Base-by-base conservation (phyloP, 2,888 invertebrate genomes). In the Folsomia candida region DNA sequence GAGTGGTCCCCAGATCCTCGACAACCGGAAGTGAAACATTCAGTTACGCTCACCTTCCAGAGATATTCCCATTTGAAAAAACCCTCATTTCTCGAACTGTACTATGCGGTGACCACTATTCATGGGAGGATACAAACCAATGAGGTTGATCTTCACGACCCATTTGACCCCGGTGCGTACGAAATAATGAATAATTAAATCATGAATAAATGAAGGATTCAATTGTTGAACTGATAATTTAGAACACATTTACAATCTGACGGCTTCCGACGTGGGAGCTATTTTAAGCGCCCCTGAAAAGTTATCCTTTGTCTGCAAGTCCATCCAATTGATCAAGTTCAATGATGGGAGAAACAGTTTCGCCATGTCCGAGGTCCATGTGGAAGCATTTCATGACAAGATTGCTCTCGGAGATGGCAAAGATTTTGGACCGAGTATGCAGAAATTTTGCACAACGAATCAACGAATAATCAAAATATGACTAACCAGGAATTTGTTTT, bases 401-500 rank as follows among this genome's bases (percentile, higher is more conserved):
- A 20, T 64, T 47, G 64, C 64, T 64, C 28, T 64, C 3, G 64
- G 64, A 14, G 51, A 47, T 24, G 64, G 64, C 20, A 20, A 51
- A 6, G 64, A 64, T 26, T 64, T 64, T 64, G 64, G 64, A 3
- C 51, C 64, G 14, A 47, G 64, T 64, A 29, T 18, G 62, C n/a
- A n/a, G n/a, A n/a, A n/a, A n/a, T n/a, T n/a, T n/a, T n/a, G n/a
- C n/a, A n/a, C n/a, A n/a, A n/a, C n/a, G n/a, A 37, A 37, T 37
- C 14, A 14, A 37, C 14, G 14, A n/a, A n/a, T n/a, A n/a, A n/a
- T n/a, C n/a, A n/a, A n/a, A n/a, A n/a, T n/a, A n/a, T n/a, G n/a
- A n/a, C n/a, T n/a, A n/a, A n/a, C n/a, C n/a, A n/a, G n/a, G n/a
- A n/a, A 4, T 37, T 62, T 62, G n/a, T 62, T 14, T 27, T 29